Evolutionary conservation across 1,140 invertebrate species (phyloP), one percentile per base, ranked within the genome.

Genomic region (Ceratina calcarata): DNA sequence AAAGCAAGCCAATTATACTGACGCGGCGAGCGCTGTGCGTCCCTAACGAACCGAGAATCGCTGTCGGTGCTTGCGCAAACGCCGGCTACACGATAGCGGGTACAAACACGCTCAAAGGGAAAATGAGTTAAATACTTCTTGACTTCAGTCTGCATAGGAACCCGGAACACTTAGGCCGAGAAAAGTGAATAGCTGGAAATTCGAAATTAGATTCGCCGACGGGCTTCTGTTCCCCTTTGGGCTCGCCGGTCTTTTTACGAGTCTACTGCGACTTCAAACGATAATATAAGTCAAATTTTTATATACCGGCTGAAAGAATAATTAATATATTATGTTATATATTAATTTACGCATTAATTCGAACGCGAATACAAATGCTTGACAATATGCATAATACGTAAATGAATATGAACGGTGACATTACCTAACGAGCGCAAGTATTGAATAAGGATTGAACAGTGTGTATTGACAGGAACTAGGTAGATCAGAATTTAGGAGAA

Each of bases 401-500:
- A 32, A 32, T 32, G 27, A 4, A 32, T 32, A 32, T 32, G 27
- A 32, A 32, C 27, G 27, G 27, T 32, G 27, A 4, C 4, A 32
- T 32, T 32, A 32, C 4, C 27, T 32, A 32, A 32, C 27, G 27
- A 32, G 1, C 27, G 27, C 27, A 32, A 32, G 27, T 32, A 32
- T 32, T 32, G 27, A 32, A 32, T 32, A 27, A 22, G 20, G 22
- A 22, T 68, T 68, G 16, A 68, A 68, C 20, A 18, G 20, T 10
- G 18, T 10, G 66, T n/a, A 53, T 24, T 22, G 49, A 51, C 8
- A 3, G 15, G 66, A 24, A 15, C 66, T 10, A 78, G 65, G 55
- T 62, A 75, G 82, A 84, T 86, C 84, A 77, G 83, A 82, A 89
- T 18, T 89, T 89, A 87, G 87, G 86, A 88, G 81, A 60, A 80